Evolutionary conservation across 1,140 invertebrate species (phyloP), one percentile per base, ranked within the genome.

Genomic region (Drosophila neocordata): DNA sequence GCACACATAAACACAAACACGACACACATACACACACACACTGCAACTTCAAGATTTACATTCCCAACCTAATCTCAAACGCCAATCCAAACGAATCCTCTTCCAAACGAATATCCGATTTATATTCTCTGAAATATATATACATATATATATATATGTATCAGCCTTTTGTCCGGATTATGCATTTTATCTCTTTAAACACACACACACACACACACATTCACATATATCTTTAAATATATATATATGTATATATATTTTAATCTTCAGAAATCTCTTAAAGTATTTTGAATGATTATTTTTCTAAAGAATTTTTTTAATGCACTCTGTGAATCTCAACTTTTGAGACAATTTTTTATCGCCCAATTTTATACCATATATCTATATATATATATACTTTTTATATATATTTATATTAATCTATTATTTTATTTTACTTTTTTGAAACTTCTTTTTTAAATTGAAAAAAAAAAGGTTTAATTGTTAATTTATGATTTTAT

Each of bases 401-500:
- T 2, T 24, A 24, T 24, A 24, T 24, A 24, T 2, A 24, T 24
- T 2, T 24, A 65, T 69, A 65, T 59, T 56, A 53, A 55, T 34
- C 35, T 66, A 51, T 77, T 31, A 65, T 87, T 84, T 81, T 82
- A 57, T 74, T 69, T 55, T 58, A 51, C 11, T 8, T 44, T 60
- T 24, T 75, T 65, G 34, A 58, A 58, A 52, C 53, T 60, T 27
- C 27, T 4, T 41, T 64, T 41, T 64, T 76, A 69, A 76, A 52
- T 62, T 74, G 34, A 37, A 76, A 56, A 56, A 56, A 48, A 76
- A 56, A 56, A 56, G 12, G 15, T 7, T 56, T 11, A 34, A 65
- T 87, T 84, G 77, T 87, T 81, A 77, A 77, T 55, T 76, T 59
- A 44, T 75, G 53, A 63, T 63, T 75, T 75, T 74, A 20, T 8